Evolutionary conservation across 2,888 invertebrate genomes (phyloP).

Genomic region (Pachliopta kotzebuea): DNA sequence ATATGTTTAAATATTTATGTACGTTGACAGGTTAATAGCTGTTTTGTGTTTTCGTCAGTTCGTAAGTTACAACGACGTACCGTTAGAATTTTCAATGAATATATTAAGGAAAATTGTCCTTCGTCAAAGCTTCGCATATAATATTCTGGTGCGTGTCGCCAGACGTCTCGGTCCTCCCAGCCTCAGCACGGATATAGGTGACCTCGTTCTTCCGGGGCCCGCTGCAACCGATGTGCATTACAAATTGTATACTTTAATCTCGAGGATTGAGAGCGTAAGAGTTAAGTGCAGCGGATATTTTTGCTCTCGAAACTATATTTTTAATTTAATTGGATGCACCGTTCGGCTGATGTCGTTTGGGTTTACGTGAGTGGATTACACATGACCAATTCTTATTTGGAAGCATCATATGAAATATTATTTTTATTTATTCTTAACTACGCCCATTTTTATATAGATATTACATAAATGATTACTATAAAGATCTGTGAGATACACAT

Average conservation of each 20-base stretch:
- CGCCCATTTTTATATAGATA: too few relatives aligned
- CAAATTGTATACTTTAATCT: conserved; percentile 50
- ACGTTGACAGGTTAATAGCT: too few relatives aligned
- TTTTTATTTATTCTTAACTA: background rate
- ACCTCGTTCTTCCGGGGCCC: conserved; percentile 37
- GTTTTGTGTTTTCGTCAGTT: background rate
- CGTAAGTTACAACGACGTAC: background rate
- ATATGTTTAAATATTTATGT: too few relatives aligned
- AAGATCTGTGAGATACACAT: too few relatives aligned
- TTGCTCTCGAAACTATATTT: conserved; percentile 24
- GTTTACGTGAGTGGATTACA: conserved; percentile 10
- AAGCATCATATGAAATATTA: background rate
- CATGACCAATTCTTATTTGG: conserved; percentile 3
- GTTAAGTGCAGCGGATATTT: conserved; percentile 27
- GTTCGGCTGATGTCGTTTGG: conserved; percentile 8
- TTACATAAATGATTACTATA: too few relatives aligned
- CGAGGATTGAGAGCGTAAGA: conserved; percentile 31
- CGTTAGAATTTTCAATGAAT: conserved; percentile 14
- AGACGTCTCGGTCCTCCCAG: conserved; percentile 32
- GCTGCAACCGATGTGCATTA: conserved; percentile 51
- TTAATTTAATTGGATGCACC: conserved; percentile 26
- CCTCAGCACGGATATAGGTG: conserved; percentile 36
- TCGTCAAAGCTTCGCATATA: conserved; percentile 10
- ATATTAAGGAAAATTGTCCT: conserved; percentile 21
- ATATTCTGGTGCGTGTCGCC: conserved; percentile 15